Evolutionary conservation across 2,888 invertebrate species (phyloP), one percentile per base, ranked within the genome.

Genomic region (Trissoscelio sp.): DNA sequence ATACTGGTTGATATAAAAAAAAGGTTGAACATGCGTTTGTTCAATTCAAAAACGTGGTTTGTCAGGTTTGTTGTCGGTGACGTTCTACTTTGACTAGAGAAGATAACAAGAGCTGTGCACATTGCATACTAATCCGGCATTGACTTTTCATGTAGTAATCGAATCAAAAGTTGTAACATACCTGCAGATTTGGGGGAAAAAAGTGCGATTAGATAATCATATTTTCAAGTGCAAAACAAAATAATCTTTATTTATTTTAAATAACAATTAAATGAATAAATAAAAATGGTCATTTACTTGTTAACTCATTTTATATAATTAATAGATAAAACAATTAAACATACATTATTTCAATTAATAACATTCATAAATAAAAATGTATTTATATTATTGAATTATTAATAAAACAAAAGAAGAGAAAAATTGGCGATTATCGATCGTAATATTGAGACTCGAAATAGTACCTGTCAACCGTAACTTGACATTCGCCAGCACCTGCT

Each of bases 1-100:
- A n/a, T n/a, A n/a, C n/a, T n/a, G n/a, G n/a, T n/a, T n/a, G n/a
- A n/a, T n/a, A n/a, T n/a, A n/a, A n/a, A n/a, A n/a, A n/a, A n/a
- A n/a, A n/a, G n/a, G n/a, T n/a, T n/a, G n/a, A n/a, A n/a, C 55
- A 44, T 55, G 44, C 55, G 20, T 31, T 69, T 44, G 55, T 39
- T 55, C 55, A 44, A 69, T 44, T 44, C 22, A 24, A 37, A 51
- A 57, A 44, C 44, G 42, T 55, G 31, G 55, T 69, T 70, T 18
- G 55, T 69, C 55, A n/a, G 37, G 18, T 51, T 66, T 66, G 42
- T 53, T 39, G 39, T 66, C 37, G 9, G 31, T 44, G 42, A 39
- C 12, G 69, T 70, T 58, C 58, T 70, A 70, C 58, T 58, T 58
- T 37, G 24, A 70, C 69, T 57, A 46, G 18, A 31, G 46, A 58